Evolutionary conservation across 30 jellyfish, hydroid and myxozoan genomes (phyloP).

Genomic region (Hydractinia echinata): DNA sequence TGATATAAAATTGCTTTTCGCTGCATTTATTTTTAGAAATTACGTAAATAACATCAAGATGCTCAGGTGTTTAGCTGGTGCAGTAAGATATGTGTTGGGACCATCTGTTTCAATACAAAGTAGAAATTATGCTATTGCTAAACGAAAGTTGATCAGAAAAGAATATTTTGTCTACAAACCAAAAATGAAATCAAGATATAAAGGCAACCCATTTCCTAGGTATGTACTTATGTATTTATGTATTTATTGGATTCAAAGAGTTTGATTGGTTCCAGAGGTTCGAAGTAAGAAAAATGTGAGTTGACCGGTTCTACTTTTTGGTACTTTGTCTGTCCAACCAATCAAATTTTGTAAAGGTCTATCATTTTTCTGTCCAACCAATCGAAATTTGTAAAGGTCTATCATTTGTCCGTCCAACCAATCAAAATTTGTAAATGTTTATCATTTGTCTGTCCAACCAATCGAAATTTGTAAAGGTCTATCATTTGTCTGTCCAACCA

Average conservation of each 20-base stretch:
- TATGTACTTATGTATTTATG: not conserved
- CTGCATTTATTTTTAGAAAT: too few relatives aligned
- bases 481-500: too few relatives aligned
- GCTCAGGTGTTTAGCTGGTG: not conserved
- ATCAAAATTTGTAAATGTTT: too few relatives aligned
- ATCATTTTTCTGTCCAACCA: too few relatives aligned
- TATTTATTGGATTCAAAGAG: not conserved
- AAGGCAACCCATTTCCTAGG: constrained; percentile 41
- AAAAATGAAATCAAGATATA: constrained; percentile 36
- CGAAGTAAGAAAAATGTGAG: not conserved
- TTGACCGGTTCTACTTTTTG: not conserved
- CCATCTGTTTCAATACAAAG: not conserved
- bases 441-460: too few relatives aligned
- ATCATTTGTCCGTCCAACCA: too few relatives aligned
- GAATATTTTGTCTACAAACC: constrained; percentile 25
- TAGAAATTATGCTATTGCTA: constrained; percentile 33
- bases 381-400: too few relatives aligned
- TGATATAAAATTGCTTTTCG: too few relatives aligned
- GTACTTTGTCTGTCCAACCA: too few relatives aligned
- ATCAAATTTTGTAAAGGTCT: too few relatives aligned
- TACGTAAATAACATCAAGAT: not conserved
- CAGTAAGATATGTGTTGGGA: not conserved
- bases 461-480: too few relatives aligned
- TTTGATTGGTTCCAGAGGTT: not conserved
- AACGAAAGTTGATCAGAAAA: constrained; percentile 35